Evolutionary conservation across 1,140 invertebrate species (phyloP).

Genomic region (Pantala flavescens): DNA sequence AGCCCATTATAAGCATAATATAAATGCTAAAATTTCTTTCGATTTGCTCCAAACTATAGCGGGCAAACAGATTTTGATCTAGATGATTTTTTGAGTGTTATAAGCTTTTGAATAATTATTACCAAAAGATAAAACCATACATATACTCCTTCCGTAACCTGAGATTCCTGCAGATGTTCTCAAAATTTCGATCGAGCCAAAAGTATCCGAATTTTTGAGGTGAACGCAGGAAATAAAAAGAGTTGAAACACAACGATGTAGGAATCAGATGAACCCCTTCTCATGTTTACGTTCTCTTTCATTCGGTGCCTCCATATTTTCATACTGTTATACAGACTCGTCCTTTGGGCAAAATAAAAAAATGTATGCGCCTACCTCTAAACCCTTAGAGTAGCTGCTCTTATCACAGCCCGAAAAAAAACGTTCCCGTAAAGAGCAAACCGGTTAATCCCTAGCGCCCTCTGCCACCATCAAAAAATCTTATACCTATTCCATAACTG

Average conservation of each 20-base stretch:
- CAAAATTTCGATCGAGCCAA: neutral
- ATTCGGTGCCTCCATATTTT: neutral
- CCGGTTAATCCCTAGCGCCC: too few relatives aligned
- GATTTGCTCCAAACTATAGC: too few relatives aligned
- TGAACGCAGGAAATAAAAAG: neutral
- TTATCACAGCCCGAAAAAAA: too few relatives aligned
- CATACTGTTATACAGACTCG: neutral
- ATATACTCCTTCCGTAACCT: neutral
- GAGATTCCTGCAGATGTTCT: neutral
- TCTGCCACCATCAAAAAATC: too few relatives aligned
- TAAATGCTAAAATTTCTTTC: too few relatives aligned
- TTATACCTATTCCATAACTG: too few relatives aligned
- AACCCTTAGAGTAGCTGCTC: neutral
- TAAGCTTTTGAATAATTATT: too few relatives aligned
- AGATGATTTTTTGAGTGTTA: too few relatives aligned
- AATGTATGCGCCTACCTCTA: neutral
- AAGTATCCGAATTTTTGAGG: neutral
- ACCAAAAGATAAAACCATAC: too few relatives aligned
- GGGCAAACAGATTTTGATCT: too few relatives aligned
- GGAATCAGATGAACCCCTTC: neutral
- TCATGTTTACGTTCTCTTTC: neutral
- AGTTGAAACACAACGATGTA: neutral
- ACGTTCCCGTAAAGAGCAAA: too few relatives aligned
- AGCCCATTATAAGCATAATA: too few relatives aligned
- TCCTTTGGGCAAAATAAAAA: neutral